phyloP scores from a whole-genome alignment of 2,113 vertebrate genomes.

The Ivindomyrus marchei region DNA sequence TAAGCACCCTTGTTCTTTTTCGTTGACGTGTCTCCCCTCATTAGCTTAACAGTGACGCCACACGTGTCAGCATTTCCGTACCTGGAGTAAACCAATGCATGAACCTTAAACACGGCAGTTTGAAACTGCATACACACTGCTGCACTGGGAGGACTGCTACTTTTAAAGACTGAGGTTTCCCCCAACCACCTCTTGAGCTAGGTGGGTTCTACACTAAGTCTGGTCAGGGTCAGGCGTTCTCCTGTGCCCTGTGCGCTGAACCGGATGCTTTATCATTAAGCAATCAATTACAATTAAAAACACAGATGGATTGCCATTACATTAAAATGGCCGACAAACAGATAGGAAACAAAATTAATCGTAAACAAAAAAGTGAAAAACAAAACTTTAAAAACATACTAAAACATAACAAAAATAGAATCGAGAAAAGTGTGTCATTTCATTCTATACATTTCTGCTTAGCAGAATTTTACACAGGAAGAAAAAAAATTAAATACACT shows the following conservation, averaged over 20 bases:
- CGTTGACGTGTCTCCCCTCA: neutral
- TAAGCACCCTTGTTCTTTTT: constrained; percentile 12
- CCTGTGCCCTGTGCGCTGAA: neutral
- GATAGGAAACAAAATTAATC: neutral
- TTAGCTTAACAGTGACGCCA: neutral
- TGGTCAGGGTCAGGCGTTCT: neutral
- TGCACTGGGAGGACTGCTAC: neutral
- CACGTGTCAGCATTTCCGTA: neutral
- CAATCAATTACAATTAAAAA: constrained; percentile 23
- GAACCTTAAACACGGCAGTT: neutral
- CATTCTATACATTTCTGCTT: constrained; percentile 53
- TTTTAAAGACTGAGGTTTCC: neutral
- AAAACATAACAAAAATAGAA: constrained; percentile 30
- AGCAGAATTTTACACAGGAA: constrained; percentile 43
- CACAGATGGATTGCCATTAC: constrained; percentile 16
- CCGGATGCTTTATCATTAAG: constrained; percentile 19
- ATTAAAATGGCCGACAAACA: constrained; percentile 17
- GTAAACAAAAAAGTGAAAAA: constrained; percentile 25
- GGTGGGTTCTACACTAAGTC: neutral
- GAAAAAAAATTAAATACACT: constrained; percentile 29
- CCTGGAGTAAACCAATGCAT: neutral
- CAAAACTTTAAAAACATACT: constrained; percentile 41
- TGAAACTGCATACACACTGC: neutral
- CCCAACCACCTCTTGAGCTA: neutral
- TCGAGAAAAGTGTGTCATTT: constrained; percentile 28